These are phyloP conservation scores for Alviniconcha marisindica DNA, from an alignment of 1,140 invertebrate species.

Conservation along the genomic window DNA sequence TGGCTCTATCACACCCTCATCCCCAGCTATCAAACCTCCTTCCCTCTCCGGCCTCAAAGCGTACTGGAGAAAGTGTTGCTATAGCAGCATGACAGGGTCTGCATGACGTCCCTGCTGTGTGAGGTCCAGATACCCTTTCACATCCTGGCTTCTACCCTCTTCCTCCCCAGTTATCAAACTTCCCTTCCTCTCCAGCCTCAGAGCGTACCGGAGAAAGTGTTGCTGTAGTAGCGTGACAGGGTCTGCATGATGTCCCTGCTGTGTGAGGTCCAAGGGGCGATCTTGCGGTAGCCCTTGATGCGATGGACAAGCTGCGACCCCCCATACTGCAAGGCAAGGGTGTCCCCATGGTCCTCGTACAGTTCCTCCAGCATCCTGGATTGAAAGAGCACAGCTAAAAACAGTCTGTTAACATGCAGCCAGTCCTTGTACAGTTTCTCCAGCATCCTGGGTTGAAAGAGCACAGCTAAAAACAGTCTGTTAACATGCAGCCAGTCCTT, in stretches of 20 bases:
- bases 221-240: conserved; percentile 97
- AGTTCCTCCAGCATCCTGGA: conserved; percentile 92
- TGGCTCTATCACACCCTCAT: neutral
- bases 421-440: conserved; percentile 97
- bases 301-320: conserved; percentile 98
- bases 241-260: conserved; percentile 99
- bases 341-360: conserved; percentile 99
- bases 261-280: conserved; percentile 93
- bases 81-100: conserved; percentile 97
- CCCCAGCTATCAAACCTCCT: neutral
- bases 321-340: conserved; percentile 97
- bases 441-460: conserved; percentile 83
- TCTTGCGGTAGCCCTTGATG: conserved; percentile 94
- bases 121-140: conserved; percentile 95
- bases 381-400: too few relatives aligned
- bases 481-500: conserved; percentile 89
- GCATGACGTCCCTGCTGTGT: conserved; percentile 99
- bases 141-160: conserved; percentile 91
- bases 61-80: conserved; percentile 99
- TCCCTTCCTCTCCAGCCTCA: too few relatives aligned
- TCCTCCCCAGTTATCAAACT: too few relatives aligned
- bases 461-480: too few relatives aligned
- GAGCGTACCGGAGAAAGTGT: conserved; percentile 91
- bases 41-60: conserved; percentile 72
- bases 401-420: too few relatives aligned